Evolutionary conservation across 1,140 invertebrate species (phyloP), one percentile per base, ranked within the genome.

Genomic region (Trichonephila clavipes): DNA sequence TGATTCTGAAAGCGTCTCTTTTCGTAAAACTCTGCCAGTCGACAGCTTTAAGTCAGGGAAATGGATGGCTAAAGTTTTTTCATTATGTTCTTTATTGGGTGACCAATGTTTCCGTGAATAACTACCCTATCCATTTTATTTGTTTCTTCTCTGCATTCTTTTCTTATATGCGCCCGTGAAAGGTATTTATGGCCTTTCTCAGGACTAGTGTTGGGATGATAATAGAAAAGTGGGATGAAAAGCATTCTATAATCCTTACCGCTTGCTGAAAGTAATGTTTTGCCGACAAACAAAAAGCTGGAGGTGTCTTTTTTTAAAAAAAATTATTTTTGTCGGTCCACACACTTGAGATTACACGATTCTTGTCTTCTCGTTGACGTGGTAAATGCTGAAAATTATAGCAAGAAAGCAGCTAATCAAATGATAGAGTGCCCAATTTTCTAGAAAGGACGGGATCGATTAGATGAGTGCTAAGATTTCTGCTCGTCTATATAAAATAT

Each of bases 371-470:
- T 51, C 66, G 51, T 61, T 90, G 88, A 90, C 72, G 66, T 90
- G 69, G 51, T 58, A 81, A 90, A 90, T 61, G 88, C 72, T 89
- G 66, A 89, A 89, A 89, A 72, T 89, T 40, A 89, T 89, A 72
- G 87, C 87, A 64, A 89, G 66, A 51, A 89, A 69, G 87, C 87
- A 89, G 64, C 64, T 34, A 89, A 72, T 21, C 64, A 34, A 89
- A 89, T 89, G 87, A 89, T 89, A 64, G 87, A 89, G 66, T 69
- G 87, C 72, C 87, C 64, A 89, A 89, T 89, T 89, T 89, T 89
- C 87, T 18, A 72, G 51, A 89, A 51, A 89, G 28, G 34, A 72
- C 24, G 21, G 40, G 16, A 89, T 89, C 87, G 87, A 89, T 89
- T 89, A 64, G 64, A 72, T 21, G 87, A 40, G 34, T 69, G 40